Conservation (phyloP, 2,888 invertebrate species). For the Drosophila ezoana region DNA sequence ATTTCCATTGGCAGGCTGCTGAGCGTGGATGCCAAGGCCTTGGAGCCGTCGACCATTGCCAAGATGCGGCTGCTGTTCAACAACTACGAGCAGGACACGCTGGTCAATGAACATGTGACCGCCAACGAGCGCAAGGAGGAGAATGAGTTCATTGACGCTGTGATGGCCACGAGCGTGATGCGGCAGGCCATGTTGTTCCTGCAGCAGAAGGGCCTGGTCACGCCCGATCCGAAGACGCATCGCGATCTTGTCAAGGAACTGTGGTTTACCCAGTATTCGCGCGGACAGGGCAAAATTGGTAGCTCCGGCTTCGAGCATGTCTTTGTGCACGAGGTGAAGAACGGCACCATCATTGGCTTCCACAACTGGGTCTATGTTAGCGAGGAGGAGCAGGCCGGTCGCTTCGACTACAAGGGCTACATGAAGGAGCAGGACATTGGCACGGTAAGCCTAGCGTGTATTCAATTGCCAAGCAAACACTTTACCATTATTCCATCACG, state of each 20-base stretch:
- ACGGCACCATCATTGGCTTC: slow-evolving; percentile 91
- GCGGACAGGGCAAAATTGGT: slow-evolving; percentile 91
- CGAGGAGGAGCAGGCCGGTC: slow-evolving; percentile 90
- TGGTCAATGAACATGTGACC: slow-evolving; percentile 91
- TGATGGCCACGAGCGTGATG: slow-evolving; percentile 92
- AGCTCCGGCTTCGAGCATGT: slow-evolving; percentile 97
- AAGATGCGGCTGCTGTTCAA: slow-evolving; percentile 91
- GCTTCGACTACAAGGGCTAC: slow-evolving; percentile 92
- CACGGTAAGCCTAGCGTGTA: slow-evolving; percentile 86
- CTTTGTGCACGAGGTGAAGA: slow-evolving; percentile 94
- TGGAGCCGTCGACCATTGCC: slow-evolving; percentile 88
- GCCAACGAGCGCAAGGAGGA: slow-evolving; percentile 91
- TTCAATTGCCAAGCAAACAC: not conserved
- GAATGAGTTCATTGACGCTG: slow-evolving; percentile 91
- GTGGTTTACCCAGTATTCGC: slow-evolving; percentile 93
- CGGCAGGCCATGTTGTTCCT: slow-evolving; percentile 86
- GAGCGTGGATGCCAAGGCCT: slow-evolving; percentile 87
- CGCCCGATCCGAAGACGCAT: slow-evolving; percentile 89
- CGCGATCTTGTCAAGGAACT: slow-evolving; percentile 90
- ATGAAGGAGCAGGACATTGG: slow-evolving; percentile 89
- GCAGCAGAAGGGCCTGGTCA: slow-evolving; percentile 87
- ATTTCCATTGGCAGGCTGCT: slow-evolving; percentile 87
- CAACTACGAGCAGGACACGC: slow-evolving; percentile 92
- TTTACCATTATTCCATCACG: not conserved
- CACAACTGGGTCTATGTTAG: slow-evolving; percentile 97